Percentiles rank a stretch among this genome's conserved stretches.
Conservation (phyloP, 2,888 invertebrate genomes). For the Sialis lutaria region DNA sequence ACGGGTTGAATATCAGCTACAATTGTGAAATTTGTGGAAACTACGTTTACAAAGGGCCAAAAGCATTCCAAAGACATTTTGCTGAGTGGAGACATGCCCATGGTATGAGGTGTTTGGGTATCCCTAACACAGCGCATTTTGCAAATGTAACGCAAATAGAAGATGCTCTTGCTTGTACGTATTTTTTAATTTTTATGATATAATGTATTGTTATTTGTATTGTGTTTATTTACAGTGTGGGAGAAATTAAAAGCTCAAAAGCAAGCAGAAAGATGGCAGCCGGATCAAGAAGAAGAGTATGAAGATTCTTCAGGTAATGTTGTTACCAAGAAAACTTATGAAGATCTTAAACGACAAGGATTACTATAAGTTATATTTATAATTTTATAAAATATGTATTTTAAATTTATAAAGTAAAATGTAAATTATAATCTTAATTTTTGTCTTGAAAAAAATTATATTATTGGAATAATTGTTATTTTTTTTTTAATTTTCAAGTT, state of each 20-base stretch:
- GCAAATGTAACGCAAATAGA: constrained; percentile 99
- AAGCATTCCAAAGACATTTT: constrained; percentile 98
- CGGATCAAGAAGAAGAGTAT: constrained; percentile 95
- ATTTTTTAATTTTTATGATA: no score
- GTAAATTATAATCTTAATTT: no score
- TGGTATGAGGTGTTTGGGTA: constrained; percentile 97
- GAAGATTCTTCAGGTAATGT: constrained; percentile 98
- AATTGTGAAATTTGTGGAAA: constrained; percentile 99
- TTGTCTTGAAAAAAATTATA: no score
- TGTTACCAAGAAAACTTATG: constrained; percentile 93
- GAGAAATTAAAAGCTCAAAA: constrained; percentile 93
- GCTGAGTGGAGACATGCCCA: constrained; percentile 81
- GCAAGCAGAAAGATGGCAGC: constrained; percentile 89
- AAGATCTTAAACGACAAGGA: constrained; percentile 96
- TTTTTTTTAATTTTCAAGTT: no score
- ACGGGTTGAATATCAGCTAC: constrained; percentile 96
- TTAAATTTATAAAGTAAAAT: no score
- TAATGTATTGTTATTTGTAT: no score
- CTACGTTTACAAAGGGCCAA: constrained; percentile 95
- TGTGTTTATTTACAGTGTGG: constrained; percentile 56
- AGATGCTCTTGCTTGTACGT: constrained; percentile 80
- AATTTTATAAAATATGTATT: no score
- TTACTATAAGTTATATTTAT: constrained; percentile 44
- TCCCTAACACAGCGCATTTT: constrained; percentile 99
- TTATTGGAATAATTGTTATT: no score